A percentile compares a stretch with the other conserved stretches of the same genome.
phyloP scores from a whole-genome alignment of 2,888 invertebrate species.

The Pharmacophagus antenor region DNA sequence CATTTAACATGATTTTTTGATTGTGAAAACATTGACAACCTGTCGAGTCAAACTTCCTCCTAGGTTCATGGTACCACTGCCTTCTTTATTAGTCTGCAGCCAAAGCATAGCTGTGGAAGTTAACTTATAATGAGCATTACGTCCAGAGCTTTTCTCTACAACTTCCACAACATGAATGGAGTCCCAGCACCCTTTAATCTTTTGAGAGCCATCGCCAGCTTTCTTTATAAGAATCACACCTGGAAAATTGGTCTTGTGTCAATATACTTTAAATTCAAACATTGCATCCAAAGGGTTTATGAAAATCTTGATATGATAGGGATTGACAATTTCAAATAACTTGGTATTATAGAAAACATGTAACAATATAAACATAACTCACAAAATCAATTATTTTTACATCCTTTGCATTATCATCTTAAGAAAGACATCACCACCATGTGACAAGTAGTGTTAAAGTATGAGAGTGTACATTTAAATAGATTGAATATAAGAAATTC shows the following conservation, averaged over 20 bases:
- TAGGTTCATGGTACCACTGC: conserved; percentile 99
- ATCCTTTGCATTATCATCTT: no score
- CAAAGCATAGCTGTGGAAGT: conserved; percentile 99
- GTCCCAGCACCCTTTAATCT: conserved; percentile 99
- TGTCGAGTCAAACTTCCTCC: conserved; percentile 99
- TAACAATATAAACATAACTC: no score
- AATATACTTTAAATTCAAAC: not conserved
- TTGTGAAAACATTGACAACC: conserved; percentile 63
- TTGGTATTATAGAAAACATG: no score
- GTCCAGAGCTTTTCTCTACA: conserved; percentile 95
- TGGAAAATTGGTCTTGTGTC: conserved; percentile 49
- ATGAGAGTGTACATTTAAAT: no score
- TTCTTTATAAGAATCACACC: conserved; percentile 99
- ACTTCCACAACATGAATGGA: conserved; percentile 99
- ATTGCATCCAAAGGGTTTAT: not conserved
- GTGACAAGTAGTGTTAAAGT: no score
- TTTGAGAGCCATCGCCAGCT: conserved; percentile 98
- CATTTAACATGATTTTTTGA: no score
- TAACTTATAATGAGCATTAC: conserved; percentile 98
- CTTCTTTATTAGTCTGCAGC: conserved; percentile 98
- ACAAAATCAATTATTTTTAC: no score
- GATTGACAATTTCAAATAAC: no score
- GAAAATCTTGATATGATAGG: no score
- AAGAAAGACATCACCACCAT: no score
- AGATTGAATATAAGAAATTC: no score